A percentile compares a stretch with the other conserved stretches of the same genome.
phyloP scores from a whole-genome alignment of 2,113 vertebrate genomes.

The Oenanthe oenanthe region DNA sequence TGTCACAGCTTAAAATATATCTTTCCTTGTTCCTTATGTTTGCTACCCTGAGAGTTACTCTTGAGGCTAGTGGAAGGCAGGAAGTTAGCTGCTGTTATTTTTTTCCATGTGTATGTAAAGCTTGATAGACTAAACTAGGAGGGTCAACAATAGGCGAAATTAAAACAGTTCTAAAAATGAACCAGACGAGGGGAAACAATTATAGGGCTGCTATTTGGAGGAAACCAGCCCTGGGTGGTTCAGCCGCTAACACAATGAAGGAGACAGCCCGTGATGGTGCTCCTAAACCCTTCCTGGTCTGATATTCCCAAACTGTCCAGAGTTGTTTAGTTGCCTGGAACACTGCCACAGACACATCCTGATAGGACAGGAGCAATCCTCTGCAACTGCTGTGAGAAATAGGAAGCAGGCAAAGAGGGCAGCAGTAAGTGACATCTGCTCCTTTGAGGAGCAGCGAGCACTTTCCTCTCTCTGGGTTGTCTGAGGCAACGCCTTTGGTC shows the following conservation, averaged over 20 bases:
- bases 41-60: background rate
- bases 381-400: background rate
- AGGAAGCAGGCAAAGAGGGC: constrained; percentile 25
- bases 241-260: constrained; percentile 51
- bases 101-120: constrained; percentile 42
- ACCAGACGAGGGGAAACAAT: constrained; percentile 68
- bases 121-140: constrained; percentile 62
- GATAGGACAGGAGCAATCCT: background rate
- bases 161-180: constrained; percentile 70
- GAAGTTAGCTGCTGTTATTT: constrained; percentile 61
- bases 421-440: background rate
- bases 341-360: constrained; percentile 49
- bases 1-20: background rate
- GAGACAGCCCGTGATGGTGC: constrained; percentile 21
- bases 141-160: constrained; percentile 60
- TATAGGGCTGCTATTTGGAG: constrained; percentile 49
- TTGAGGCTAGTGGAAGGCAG: constrained; percentile 33
- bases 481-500: background rate
- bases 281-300: constrained; percentile 41
- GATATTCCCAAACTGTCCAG: constrained; percentile 32
- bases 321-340: constrained; percentile 64
- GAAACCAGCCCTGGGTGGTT: constrained; percentile 66
- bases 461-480: background rate
- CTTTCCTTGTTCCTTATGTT: background rate
- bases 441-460: background rate